Base-by-base conservation (phyloP, 2,797 vertebrate species). In the Clarias platycephalus region DNA sequence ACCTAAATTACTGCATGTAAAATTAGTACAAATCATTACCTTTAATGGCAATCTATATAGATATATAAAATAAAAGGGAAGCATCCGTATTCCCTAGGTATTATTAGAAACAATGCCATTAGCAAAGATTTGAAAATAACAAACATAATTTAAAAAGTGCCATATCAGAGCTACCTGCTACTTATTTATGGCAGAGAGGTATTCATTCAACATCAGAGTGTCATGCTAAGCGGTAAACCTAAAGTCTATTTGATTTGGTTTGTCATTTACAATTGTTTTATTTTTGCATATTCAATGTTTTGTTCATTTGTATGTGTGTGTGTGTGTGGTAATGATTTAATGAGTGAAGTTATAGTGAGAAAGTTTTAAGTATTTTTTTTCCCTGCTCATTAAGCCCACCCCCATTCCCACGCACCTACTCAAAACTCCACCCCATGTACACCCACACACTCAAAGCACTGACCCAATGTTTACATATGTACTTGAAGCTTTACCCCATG, bases 11-110 rank as follows among this genome's bases (percentile, higher is more conserved):
- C 15, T 20, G 13, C 44, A 53, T 10, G 9, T 13, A 44, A 24
- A 40, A 70, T 40, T 5, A 8, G 44, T 26, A 74, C 24, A 74
- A 74, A 74, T 74, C 70, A 71, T 72, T n/a, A 40, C 70, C 70
- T 72, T 53, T 74, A 44, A 70, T 2, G 20, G 40, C 28, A 63
- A n/a, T 5, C 62, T 63, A 26, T 63, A 26, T 26, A 63, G 8
- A 49, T 49, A 49, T 62, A n/a, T 62, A 62, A n/a, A 62, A 63
- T 31, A 67, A 34, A 31, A 67, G 15, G 28, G 13, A 67, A 31
- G 67, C 18, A 40, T 70, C 37, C 67, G 12, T 70, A 40, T 40
- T 40, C n/a, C n/a, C 40, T 4, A 67, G 13, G 66, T 34, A 55
- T 28, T 31, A 31, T 55, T 55, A 57, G 26, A 28, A 74, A 75